A percentile compares a stretch with the other conserved stretches of the same genome.
Evolutionary conservation across 2,888 invertebrate species (phyloP).

Genomic region (Atherix ibis): DNA sequence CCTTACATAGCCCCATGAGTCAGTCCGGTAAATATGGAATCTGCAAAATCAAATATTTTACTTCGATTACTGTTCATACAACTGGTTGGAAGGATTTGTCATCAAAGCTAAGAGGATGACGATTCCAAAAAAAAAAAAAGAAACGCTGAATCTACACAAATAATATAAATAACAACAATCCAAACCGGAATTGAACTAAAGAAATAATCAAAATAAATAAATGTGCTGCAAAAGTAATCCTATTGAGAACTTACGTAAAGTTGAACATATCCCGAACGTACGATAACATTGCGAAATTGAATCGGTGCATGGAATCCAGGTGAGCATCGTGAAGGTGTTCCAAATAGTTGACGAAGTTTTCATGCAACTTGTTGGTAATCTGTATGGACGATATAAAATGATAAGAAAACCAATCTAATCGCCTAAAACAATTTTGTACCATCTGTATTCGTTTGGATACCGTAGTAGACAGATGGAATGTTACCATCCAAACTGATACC

Average conservation of each 20-base stretch:
- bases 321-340: slow-evolving; percentile 35
- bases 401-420: too few relatives aligned
- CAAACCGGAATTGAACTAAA: background rate
- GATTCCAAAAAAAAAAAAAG: background rate
- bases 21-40: slow-evolving; percentile 29
- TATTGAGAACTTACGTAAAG: slow-evolving; percentile 51
- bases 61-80: background rate
- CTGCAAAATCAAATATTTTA: slow-evolving; percentile 3
- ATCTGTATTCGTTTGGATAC: too few relatives aligned
- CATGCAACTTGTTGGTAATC: slow-evolving; percentile 32
- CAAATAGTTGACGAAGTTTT: slow-evolving; percentile 37
- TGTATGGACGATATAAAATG: too few relatives aligned
- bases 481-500: too few relatives aligned
- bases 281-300: slow-evolving; percentile 42
- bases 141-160: too few relatives aligned
- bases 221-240: too few relatives aligned
- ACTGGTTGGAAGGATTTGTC: background rate
- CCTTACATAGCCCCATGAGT: slow-evolving; percentile 46
- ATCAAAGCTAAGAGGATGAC: background rate
- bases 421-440: too few relatives aligned
- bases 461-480: too few relatives aligned
- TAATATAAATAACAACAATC: too few relatives aligned
- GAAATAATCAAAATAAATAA: too few relatives aligned
- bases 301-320: slow-evolving; percentile 46
- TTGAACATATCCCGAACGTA: slow-evolving; percentile 48